These are phyloP conservation scores for Brassicogethes aeneus DNA, from an alignment of 2,888 invertebrate species.

Conservation along the genomic window DNA sequence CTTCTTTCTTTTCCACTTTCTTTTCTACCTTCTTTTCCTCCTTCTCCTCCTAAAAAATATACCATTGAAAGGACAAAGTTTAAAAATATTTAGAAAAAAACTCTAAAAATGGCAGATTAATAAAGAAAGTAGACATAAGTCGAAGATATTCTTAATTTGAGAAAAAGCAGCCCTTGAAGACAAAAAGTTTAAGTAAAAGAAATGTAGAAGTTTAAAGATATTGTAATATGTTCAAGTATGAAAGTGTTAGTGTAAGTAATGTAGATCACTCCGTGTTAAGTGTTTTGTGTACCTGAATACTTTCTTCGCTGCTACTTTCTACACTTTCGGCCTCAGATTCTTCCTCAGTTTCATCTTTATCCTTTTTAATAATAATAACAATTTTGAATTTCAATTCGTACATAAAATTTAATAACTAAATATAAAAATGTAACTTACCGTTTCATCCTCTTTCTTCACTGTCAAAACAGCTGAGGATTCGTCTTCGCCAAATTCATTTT, in stretches of 20 bases:
- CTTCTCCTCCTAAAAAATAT: conserved; percentile 20
- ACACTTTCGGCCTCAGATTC: conserved; percentile 12
- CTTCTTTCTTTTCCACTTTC: conserved; percentile 33
- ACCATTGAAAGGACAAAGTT: too few relatives aligned
- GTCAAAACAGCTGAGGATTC: conserved; percentile 80
- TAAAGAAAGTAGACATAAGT: too few relatives aligned
- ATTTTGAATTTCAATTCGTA: neutral
- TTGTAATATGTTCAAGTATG: too few relatives aligned
- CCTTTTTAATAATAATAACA: conserved; percentile 11
- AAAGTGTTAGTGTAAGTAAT: too few relatives aligned
- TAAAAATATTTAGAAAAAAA: too few relatives aligned
- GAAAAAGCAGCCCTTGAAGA: too few relatives aligned
- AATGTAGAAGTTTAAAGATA: too few relatives aligned
- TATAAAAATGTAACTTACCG: conserved; percentile 18
- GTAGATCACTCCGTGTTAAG: too few relatives aligned
- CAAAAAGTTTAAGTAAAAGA: too few relatives aligned
- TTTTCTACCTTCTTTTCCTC: conserved; percentile 24
- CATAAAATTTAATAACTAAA: conserved; percentile 1
- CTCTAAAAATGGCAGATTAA: too few relatives aligned
- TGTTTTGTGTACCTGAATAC: conserved; percentile 22
- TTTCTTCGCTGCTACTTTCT: conserved; percentile 21
- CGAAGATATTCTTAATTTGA: too few relatives aligned
- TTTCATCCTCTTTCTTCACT: conserved; percentile 50
- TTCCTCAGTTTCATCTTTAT: conserved; percentile 18
- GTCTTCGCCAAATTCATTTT: conserved; percentile 86